Evolutionary conservation across 2,797 vertebrate genomes (phyloP).

Genomic region (Syngnathus rostellatus): DNA sequence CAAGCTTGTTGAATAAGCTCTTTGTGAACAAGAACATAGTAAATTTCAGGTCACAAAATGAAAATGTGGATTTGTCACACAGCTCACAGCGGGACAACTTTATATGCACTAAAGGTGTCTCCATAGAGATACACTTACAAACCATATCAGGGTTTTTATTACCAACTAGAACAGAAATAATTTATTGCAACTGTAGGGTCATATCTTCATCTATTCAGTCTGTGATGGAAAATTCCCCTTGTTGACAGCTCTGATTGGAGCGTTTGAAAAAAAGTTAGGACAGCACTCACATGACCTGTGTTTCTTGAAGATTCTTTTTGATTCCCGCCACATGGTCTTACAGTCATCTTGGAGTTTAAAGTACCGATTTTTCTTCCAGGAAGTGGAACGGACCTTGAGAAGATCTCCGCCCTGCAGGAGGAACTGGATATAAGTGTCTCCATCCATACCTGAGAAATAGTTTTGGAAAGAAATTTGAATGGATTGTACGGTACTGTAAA

Average conservation of each 20-base stretch:
- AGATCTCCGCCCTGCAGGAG: constrained; percentile 83
- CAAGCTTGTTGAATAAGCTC: neutral
- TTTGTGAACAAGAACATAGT: neutral
- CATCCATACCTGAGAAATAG: constrained; percentile 74
- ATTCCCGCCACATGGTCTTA: constrained; percentile 90
- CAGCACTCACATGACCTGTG: constrained; percentile 84
- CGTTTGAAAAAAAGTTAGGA: constrained; percentile 15
- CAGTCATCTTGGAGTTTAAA: constrained; percentile 91
- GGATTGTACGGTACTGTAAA: neutral
- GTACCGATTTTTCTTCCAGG: constrained; percentile 83
- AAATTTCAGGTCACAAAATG: neutral
- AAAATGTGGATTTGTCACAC: neutral
- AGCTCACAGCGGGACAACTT: neutral
- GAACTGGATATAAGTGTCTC: constrained; percentile 79
- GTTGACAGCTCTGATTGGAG: neutral
- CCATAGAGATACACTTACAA: constrained; percentile 6
- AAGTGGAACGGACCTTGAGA: constrained; percentile 82
- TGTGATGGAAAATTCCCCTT: neutral
- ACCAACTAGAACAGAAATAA: neutral
- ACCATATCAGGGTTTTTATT: neutral
- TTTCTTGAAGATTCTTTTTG: constrained; percentile 74
- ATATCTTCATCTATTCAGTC: too few species aligned
- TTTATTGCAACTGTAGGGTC: neutral
- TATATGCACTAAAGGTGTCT: constrained; percentile 10
- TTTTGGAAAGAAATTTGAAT: neutral